Evolutionary conservation across 2,113 vertebrate genomes (phyloP), one percentile per base, ranked within the genome.

Genomic region (Silurus glanis): DNA sequence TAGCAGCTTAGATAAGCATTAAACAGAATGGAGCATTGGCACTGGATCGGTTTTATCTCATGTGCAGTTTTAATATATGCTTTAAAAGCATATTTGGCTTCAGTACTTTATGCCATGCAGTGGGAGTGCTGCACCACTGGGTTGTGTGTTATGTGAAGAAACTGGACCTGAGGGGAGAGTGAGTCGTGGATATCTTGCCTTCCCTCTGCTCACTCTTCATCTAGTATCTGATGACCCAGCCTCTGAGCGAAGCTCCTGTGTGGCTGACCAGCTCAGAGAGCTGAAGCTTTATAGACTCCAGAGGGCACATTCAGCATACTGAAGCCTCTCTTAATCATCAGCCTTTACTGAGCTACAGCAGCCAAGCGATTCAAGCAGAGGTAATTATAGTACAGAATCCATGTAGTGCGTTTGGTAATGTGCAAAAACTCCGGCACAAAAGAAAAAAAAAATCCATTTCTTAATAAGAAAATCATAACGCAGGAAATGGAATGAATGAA

Each of bases 221-320:
- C 71, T n/a, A 76, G 61, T 83, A 19, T 55, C 1, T 51, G n/a
- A 28, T 9, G 1, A 81, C 28, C 12, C n/a, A 56, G 4, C 64
- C 25, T 58, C 82, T 49, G 53, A 58, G 69, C 59, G 28, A 23
- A 61, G 69, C 37, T 55, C 17, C 16, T 4, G n/a, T 47, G 21
- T 21, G 69, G 59, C 19, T 23, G 25, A 55, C 12, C 37, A 9
- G 55, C 55, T 72, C 64, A 0, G 7, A 72, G 25, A 66, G 67
- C 28, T 21, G 12, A 61, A 61, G 28, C 69, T 4, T 45, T 59
- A 66, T 64, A 72, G 21, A 55, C 72, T 76, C 92, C 88, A 66
- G 37, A 88, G 91, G 93, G 90, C 64, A 89, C 89, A 87, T 91
- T 92, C 90, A 90, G 87, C 79, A 9, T 79, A 91, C 74, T 53